phyloP scores from a whole-genome alignment of 2,113 vertebrate species.

The Cyprinodon tularosa region DNA sequence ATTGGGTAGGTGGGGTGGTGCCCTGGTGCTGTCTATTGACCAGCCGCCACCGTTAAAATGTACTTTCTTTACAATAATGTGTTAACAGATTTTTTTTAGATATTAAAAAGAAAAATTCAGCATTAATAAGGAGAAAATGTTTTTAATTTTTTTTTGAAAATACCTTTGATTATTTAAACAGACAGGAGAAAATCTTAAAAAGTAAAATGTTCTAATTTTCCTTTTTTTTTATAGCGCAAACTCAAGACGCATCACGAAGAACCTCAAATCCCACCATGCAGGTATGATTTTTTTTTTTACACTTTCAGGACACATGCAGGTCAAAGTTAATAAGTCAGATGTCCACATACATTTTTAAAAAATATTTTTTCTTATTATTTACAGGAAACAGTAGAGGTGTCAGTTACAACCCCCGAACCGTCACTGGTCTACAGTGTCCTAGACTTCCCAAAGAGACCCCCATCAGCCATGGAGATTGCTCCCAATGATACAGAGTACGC shows the following conservation, averaged over 20 bases:
- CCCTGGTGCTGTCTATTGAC: too few species aligned
- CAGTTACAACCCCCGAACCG: background rate
- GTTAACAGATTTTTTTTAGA: too few species aligned
- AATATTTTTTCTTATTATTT: background rate
- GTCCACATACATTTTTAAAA: background rate
- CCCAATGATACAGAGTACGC: conserved; percentile 52
- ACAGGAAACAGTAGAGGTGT: conserved; percentile 32
- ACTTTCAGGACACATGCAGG: background rate
- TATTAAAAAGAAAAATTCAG: too few species aligned
- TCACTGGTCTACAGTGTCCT: conserved; percentile 61
- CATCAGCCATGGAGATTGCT: background rate
- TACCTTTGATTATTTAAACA: too few species aligned
- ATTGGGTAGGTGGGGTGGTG: too few species aligned
- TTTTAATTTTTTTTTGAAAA: background rate
- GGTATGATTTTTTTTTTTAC: conserved; percentile 28
- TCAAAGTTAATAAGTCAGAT: background rate
- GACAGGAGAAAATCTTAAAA: background rate
- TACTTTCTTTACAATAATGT: too few species aligned
- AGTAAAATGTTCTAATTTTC: background rate
- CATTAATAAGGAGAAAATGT: too few species aligned
- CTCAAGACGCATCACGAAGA: conserved; percentile 6
- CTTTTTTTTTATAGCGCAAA: conserved; percentile 33
- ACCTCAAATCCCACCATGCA: conserved; percentile 24
- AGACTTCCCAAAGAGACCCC: conserved; percentile 63
- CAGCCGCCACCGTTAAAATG: too few species aligned